Evolutionary conservation across 1,140 invertebrate species (phyloP).

Genomic region (Portunus trituberculatus): DNA sequence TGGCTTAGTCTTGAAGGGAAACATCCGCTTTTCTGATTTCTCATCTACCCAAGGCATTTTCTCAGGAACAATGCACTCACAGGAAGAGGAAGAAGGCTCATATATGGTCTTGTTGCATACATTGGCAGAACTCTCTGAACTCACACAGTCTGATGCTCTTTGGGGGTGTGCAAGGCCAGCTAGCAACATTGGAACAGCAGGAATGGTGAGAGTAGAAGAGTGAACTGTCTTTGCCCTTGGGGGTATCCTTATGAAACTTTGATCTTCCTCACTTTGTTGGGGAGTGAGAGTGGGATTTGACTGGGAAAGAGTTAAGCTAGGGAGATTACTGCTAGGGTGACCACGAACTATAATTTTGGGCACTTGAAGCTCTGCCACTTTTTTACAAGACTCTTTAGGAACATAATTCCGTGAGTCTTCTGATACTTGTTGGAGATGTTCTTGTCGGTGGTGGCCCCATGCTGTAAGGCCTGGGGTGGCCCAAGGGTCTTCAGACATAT

Average conservation of each 20-base stretch:
- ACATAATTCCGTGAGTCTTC: neutral
- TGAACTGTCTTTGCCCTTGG: constrained; percentile 41
- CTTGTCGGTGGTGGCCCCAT: neutral
- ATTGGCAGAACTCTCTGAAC: constrained; percentile 66
- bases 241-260: neutral
- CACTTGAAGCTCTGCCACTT: neutral
- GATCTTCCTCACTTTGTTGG: neutral
- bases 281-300: neutral
- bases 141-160: constrained; percentile 2
- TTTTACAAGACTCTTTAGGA: neutral
- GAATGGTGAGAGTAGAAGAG: constrained; percentile 67
- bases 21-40: constrained; percentile 35
- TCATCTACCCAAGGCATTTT: neutral
- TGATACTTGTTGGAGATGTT: neutral
- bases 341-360: neutral
- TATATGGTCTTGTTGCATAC: constrained; percentile 72
- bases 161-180: neutral
- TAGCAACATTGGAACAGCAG: constrained; percentile 64
- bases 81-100: constrained; percentile 60
- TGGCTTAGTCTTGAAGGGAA: constrained; percentile 62
- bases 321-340: neutral
- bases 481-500: neutral
- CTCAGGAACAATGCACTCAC: constrained; percentile 35
- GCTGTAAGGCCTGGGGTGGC: neutral
- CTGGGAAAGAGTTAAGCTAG: neutral